Percentiles rank a stretch among this genome's conserved stretches.
Evolutionary conservation across 2,888 invertebrate species (phyloP).

Genomic region (Volucella zonaria): DNA sequence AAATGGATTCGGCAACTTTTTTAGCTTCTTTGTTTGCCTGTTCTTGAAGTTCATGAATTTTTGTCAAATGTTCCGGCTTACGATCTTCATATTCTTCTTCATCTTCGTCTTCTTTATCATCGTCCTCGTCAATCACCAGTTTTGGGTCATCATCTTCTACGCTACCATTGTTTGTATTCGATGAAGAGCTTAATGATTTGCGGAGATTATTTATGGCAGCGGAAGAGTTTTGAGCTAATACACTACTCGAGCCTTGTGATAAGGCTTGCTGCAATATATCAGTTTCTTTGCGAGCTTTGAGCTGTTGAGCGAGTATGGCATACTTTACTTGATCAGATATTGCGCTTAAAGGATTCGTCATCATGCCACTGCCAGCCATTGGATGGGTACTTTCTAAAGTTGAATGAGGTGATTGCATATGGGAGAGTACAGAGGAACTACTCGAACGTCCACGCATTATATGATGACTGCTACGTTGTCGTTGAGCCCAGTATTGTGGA

Average conservation of each 20-base stretch:
- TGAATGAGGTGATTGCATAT: constrained; percentile 75
- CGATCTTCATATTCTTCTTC: constrained; percentile 69
- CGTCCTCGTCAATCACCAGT: constrained; percentile 82
- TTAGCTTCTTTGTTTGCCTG: constrained; percentile 83
- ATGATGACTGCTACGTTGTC: constrained; percentile 86
- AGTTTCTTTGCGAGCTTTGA: constrained; percentile 85
- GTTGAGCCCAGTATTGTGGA: constrained; percentile 93
- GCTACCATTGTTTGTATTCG: constrained; percentile 77
- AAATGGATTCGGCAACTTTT: constrained; percentile 85
- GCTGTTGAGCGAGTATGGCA: constrained; percentile 90
- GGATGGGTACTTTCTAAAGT: constrained; percentile 37
- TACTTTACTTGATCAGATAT: constrained; percentile 89
- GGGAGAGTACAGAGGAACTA: constrained; percentile 74
- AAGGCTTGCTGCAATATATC: constrained; percentile 81
- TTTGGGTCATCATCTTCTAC: constrained; percentile 85
- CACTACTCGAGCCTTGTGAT: constrained; percentile 80
- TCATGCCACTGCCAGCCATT: constrained; percentile 54
- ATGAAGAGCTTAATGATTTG: constrained; percentile 59
- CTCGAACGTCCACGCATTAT: constrained; percentile 81
- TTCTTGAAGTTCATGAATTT: constrained; percentile 83
- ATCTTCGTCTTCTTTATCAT: constrained; percentile 77
- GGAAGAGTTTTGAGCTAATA: constrained; percentile 63
- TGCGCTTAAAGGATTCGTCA: constrained; percentile 79
- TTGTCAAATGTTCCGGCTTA: constrained; percentile 74
- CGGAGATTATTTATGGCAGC: constrained; percentile 61